Conservation (phyloP, 92 coral and sea anemone species). For the Bergia puertoricense region DNA sequence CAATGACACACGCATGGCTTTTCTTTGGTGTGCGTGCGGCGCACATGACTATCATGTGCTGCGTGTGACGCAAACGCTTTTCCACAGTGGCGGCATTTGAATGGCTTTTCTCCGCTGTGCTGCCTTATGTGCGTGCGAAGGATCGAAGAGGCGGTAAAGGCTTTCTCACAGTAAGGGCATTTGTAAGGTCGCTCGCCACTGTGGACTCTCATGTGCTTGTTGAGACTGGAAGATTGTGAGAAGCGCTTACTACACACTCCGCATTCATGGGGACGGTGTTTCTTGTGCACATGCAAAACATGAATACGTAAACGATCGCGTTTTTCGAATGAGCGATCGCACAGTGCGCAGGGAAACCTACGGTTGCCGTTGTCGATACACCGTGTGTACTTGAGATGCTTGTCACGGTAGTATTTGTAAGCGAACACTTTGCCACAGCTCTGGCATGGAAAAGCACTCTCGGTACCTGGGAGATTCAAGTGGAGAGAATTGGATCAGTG, state of each 20-base stretch:
- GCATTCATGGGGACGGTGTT: conserved; percentile 97
- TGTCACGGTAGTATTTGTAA: conserved; percentile 95
- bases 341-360: conserved; percentile 90
- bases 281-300: conserved; percentile 94
- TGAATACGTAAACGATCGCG: conserved; percentile 97
- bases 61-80: conserved; percentile 99
- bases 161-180: conserved; percentile 92
- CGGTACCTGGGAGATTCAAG: conserved; percentile 45
- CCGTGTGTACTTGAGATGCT: conserved; percentile 96
- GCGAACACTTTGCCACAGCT: conserved; percentile 98
- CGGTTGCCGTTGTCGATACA: conserved; percentile 98
- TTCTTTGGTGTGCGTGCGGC: conserved; percentile 98
- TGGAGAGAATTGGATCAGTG: no score
- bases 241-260: conserved; percentile 87
- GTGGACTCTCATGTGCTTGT: conserved; percentile 97
- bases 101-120: conserved; percentile 97
- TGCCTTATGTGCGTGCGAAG: conserved; percentile 98
- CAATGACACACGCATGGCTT: conserved; percentile 98
- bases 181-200: conserved; percentile 98
- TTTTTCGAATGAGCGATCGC: conserved; percentile 96
- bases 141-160: conserved; percentile 96
- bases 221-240: conserved; percentile 98
- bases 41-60: conserved; percentile 99
- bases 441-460: conserved; percentile 77
- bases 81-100: conserved; percentile 96